Evolutionary conservation across 2,113 vertebrate genomes (phyloP).

Genomic region (Melanerpes formicivorus): DNA sequence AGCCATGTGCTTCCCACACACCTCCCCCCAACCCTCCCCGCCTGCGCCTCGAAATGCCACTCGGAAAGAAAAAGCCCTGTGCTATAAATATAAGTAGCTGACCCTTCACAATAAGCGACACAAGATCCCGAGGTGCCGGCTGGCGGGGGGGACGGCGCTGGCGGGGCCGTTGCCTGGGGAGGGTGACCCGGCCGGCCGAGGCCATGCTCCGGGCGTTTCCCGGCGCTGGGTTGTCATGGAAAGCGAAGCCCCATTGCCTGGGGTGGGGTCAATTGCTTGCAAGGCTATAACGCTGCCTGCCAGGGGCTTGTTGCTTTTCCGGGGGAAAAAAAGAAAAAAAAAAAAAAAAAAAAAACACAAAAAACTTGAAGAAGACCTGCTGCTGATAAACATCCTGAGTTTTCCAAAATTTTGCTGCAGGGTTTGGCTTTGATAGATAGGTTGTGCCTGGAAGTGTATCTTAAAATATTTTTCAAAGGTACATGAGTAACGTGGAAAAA

Average conservation of each 20-base stretch:
- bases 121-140: slow-evolving; percentile 10
- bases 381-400: not conserved
- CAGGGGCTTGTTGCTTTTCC: fast-evolving
- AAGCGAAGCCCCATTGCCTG: not conserved
- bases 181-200: too few species aligned
- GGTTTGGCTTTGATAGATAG: not conserved
- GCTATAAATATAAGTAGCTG: slow-evolving; percentile 74
- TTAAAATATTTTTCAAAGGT: not conserved
- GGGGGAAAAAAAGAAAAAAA: too few species aligned
- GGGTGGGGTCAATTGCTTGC: not conserved
- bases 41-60: slow-evolving; percentile 30
- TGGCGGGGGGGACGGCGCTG: not conserved
- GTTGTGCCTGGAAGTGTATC: not conserved
- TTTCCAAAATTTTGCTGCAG: not conserved
- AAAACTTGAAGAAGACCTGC: not conserved
- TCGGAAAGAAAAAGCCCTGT: slow-evolving; percentile 27
- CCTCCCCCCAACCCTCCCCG: not conserved
- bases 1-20: not conserved
- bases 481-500: not conserved
- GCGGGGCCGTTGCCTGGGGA: not conserved
- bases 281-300: not conserved
- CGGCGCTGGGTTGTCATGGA: not conserved
- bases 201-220: not conserved
- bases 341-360: too few species aligned
- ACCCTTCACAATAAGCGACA: slow-evolving; percentile 61